These are phyloP conservation scores for Paratrypauchen microcephalus DNA, from an alignment of 2,797 vertebrate species.

Conservation along the genomic window DNA sequence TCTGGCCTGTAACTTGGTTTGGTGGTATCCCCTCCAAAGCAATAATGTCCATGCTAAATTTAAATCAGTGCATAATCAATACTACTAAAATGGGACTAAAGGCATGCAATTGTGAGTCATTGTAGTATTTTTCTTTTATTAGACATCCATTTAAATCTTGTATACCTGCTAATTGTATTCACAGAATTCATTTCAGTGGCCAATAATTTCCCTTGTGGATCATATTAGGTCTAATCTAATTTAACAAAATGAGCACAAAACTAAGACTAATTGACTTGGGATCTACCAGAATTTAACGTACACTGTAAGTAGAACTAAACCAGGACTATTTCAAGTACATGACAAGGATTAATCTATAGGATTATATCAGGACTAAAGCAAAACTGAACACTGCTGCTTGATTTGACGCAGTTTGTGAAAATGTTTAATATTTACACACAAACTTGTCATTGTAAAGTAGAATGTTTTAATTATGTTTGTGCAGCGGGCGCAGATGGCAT, in stretches of 20 bases:
- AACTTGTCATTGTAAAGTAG: conserved; percentile 32
- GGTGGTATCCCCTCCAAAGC: too few species aligned
- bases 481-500: conserved; percentile 34
- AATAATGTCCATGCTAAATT: too few species aligned
- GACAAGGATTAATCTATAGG: not conserved
- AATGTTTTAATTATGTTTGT: conserved; percentile 35
- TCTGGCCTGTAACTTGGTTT: not conserved
- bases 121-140: too few species aligned
- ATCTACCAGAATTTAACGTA: not conserved
- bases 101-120: too few species aligned
- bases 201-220: not conserved
- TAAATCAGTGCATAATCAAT: not conserved
- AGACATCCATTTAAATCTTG: not conserved
- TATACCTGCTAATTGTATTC: not conserved
- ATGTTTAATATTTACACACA: conserved; percentile 37
- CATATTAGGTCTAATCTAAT: too few species aligned
- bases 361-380: not conserved
- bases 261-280: not conserved
- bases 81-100: not conserved
- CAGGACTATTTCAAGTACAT: not conserved
- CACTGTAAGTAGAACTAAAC: not conserved
- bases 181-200: not conserved
- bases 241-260: not conserved
- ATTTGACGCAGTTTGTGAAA: not conserved
- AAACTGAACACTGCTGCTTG: not conserved